Evolutionary conservation across 2,797 vertebrate species (phyloP).

Genomic region (Urosaurus nigricauda): DNA sequence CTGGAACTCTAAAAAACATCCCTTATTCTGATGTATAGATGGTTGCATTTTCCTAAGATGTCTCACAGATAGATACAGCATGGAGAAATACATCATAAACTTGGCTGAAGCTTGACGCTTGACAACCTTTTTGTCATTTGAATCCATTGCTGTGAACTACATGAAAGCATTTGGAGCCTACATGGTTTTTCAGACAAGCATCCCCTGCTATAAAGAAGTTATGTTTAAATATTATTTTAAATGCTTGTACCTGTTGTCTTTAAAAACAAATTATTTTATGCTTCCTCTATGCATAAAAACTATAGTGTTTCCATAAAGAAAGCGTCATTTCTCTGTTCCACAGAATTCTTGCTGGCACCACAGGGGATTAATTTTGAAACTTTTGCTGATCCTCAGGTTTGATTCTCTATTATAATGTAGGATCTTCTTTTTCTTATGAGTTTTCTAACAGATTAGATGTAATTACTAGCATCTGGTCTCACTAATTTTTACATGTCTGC

Average conservation of each 20-base stretch:
- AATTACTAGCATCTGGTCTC: constrained; percentile 71
- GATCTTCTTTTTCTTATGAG: background rate
- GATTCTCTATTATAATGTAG: constrained; percentile 27
- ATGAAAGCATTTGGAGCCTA: background rate
- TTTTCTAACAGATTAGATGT: constrained; percentile 49
- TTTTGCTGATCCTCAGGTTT: constrained; percentile 44
- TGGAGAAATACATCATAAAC: background rate
- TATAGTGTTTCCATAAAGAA: constrained; percentile 32
- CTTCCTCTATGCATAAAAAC: background rate
- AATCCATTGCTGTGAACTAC: background rate
- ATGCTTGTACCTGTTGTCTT: background rate
- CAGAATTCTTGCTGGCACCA: constrained; percentile 17
- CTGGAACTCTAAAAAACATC: too few species aligned
- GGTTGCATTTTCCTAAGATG: background rate
- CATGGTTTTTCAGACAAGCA: background rate
- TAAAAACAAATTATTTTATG: background rate
- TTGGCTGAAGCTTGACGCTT: background rate
- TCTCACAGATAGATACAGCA: background rate
- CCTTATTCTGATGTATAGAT: too few species aligned
- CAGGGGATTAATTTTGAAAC: constrained; percentile 36
- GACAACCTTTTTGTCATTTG: background rate
- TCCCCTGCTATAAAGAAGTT: background rate
- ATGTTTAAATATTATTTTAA: background rate
- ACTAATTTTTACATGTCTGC: constrained; percentile 51
- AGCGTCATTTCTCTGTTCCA: constrained; percentile 31